These are phyloP conservation scores for Donacobius atricapilla DNA, from an alignment of 2,113 vertebrate species.

Conservation along the genomic window DNA sequence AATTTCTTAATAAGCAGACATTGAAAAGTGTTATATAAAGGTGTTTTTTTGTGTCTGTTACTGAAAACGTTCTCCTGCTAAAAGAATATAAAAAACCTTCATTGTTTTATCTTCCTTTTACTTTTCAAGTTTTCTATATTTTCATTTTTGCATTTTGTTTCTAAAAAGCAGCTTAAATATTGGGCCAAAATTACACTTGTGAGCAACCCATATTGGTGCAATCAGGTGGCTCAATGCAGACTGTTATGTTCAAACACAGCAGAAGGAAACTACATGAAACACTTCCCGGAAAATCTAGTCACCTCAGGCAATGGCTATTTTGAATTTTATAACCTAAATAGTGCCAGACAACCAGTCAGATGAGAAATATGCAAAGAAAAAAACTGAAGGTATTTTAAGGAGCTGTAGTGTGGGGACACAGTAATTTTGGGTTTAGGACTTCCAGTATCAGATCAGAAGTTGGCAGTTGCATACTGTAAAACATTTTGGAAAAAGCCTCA, in stretches of 20 bases:
- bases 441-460: not conserved
- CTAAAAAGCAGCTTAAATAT: not conserved
- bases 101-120: not conserved
- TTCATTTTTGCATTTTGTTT: not conserved
- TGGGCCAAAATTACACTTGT: not conserved
- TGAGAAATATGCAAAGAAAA: not conserved
- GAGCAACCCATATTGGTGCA: fast-evolving
- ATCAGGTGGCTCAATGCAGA: not conserved
- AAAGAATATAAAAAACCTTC: not conserved
- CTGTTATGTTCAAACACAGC: not conserved
- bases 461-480: not conserved
- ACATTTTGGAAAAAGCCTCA: not conserved
- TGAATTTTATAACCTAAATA: not conserved
- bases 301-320: not conserved
- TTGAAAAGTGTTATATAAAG: not conserved
- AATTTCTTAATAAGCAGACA: not conserved
- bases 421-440: not conserved
- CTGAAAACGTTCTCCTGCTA: not conserved
- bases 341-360: not conserved
- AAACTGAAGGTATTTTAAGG: not conserved
- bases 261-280: not conserved
- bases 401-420: not conserved
- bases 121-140: not conserved
- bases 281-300: not conserved
- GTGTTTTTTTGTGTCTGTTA: not conserved